A percentile compares a stretch with the other conserved stretches of the same genome.
Evolutionary conservation across 2,113 vertebrate genomes (phyloP).

Genomic region (Albula glossodonta): DNA sequence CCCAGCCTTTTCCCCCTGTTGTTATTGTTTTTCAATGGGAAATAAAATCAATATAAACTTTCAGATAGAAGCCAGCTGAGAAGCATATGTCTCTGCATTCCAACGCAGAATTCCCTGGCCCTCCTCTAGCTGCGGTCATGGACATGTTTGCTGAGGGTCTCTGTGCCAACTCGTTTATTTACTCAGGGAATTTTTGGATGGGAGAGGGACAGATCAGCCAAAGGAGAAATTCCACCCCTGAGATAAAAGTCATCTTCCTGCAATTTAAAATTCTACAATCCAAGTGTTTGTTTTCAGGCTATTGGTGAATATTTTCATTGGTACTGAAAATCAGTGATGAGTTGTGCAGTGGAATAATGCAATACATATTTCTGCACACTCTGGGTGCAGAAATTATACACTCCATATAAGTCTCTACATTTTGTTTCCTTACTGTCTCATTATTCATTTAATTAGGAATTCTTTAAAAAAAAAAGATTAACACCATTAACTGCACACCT

Average conservation of each 20-base stretch:
- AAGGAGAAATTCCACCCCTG: not conserved
- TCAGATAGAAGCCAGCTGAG: not conserved
- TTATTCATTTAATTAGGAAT: too few species aligned
- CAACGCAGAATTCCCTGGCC: not conserved
- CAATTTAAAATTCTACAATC: not conserved
- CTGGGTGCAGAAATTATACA: too few species aligned
- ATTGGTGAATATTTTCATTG: too few species aligned
- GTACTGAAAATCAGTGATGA: not conserved
- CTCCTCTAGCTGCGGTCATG: not conserved
- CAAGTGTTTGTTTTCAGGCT: not conserved
- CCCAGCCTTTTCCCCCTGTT: not conserved
- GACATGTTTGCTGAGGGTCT: not conserved
- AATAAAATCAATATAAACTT: not conserved
- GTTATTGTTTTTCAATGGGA: not conserved
- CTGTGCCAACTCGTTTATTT: not conserved
- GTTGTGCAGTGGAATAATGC: not conserved
- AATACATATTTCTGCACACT: not conserved
- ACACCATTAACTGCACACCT: too few species aligned
- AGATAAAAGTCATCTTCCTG: not conserved
- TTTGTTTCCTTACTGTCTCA: too few species aligned
- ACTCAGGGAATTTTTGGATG: not conserved
- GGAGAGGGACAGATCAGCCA: not conserved
- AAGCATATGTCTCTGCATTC: not conserved
- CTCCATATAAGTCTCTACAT: too few species aligned
- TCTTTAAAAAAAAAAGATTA: too few species aligned